Evolutionary conservation across 2,113 vertebrate species (phyloP).

Genomic region (Melospiza melodia): DNA sequence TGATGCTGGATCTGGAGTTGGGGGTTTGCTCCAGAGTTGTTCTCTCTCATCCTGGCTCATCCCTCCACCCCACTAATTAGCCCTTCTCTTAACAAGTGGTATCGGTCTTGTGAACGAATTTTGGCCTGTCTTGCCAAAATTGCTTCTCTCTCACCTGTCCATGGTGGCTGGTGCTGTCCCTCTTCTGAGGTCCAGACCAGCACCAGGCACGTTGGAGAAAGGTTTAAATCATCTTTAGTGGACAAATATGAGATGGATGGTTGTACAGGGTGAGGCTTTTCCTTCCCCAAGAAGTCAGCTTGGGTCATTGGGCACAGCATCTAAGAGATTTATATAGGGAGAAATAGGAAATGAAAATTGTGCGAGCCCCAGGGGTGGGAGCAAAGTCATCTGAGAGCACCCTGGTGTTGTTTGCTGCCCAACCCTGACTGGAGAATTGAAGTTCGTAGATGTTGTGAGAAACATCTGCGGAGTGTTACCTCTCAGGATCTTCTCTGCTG

Average conservation of each 20-base stretch:
- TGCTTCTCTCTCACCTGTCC: background rate
- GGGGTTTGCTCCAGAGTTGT: background rate
- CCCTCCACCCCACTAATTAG: background rate
- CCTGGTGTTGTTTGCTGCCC: background rate
- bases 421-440: fast-evolving
- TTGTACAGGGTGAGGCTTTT: background rate
- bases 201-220: background rate
- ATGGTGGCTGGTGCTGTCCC: background rate
- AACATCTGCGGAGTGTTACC: background rate
- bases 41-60: background rate
- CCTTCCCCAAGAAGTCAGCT: background rate
- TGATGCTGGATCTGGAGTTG: background rate
- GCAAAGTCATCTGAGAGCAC: background rate
- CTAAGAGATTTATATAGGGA: background rate
- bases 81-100: fast-evolving
- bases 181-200: background rate
- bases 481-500: background rate
- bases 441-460: background rate
- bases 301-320: fast-evolving
- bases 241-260: background rate
- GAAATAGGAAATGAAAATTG: background rate
- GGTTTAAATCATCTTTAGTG: background rate
- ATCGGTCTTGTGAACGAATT: too few species aligned
- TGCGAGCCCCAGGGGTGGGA: background rate
- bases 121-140: background rate